A percentile compares a stretch with the other conserved stretches of the same genome.
Conservation (phyloP, 2,888 invertebrate genomes). For the Spisula solida region DNA sequence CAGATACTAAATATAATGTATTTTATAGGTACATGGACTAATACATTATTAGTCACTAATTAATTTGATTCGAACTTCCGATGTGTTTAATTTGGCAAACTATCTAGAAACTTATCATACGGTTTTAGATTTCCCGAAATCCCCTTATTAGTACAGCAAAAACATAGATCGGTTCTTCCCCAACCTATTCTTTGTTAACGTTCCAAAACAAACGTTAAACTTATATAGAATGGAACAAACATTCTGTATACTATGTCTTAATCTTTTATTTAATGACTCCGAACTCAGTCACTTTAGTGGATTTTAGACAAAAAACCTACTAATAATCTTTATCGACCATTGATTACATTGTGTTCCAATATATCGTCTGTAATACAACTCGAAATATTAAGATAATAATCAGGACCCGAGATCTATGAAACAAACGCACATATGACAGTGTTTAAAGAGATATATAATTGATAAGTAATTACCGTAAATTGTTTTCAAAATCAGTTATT, state of each 20-base stretch:
- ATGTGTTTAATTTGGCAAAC: conserved; percentile 15
- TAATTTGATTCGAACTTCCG: neutral
- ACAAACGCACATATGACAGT: conserved; percentile 49
- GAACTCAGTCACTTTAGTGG: conserved; percentile 30
- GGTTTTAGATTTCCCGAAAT: neutral
- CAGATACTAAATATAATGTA: too few relatives aligned
- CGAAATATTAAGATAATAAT: conserved; percentile 23
- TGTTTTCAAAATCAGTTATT: neutral
- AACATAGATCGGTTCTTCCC: neutral
- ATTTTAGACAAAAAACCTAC: conserved; percentile 29
- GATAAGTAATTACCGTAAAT: conserved; percentile 30
- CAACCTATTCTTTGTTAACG: neutral
- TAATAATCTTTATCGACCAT: conserved; percentile 21
- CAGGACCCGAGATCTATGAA: neutral
- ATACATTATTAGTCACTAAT: too few relatives aligned
- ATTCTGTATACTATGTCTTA: neutral
- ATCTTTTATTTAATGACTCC: neutral
- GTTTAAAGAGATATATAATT: conserved; percentile 40
- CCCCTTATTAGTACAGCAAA: neutral
- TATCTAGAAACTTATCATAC: neutral
- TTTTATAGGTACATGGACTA: too few relatives aligned
- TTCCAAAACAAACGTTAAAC: neutral
- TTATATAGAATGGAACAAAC: neutral
- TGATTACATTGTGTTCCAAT: conserved; percentile 23
- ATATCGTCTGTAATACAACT: conserved; percentile 30